A percentile compares a stretch with the other conserved stretches of the same genome.
These are phyloP conservation scores for Morus bassanus DNA, from an alignment of 2,797 vertebrate genomes.

Conservation along the genomic window DNA sequence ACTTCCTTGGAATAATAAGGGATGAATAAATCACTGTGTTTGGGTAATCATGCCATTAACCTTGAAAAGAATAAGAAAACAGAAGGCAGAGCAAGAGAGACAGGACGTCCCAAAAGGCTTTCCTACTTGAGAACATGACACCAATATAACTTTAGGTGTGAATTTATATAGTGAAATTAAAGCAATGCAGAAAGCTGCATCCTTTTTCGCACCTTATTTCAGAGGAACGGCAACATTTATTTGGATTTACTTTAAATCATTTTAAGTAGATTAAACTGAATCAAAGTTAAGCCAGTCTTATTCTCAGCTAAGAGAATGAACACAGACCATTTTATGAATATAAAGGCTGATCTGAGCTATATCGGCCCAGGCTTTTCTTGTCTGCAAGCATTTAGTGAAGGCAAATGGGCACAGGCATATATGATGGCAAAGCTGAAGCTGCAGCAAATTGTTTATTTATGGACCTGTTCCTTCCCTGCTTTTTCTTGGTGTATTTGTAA, in stretches of 20 bases:
- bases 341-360: background rate
- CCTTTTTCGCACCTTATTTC: background rate
- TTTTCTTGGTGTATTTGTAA: background rate
- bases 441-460: background rate
- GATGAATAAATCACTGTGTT: conserved; percentile 56
- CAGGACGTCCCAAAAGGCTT: conserved; percentile 8
- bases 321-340: background rate
- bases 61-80: conserved; percentile 35
- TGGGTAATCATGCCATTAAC: conserved; percentile 7
- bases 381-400: background rate
- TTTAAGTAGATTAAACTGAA: background rate
- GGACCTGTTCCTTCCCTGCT: background rate
- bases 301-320: background rate
- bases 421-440: background rate
- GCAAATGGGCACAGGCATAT: background rate
- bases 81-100: background rate
- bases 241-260: background rate
- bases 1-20: conserved; percentile 58
- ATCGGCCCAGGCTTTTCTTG: background rate
- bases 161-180: background rate
- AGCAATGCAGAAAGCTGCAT: background rate
- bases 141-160: background rate
- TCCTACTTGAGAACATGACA: background rate
- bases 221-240: background rate
- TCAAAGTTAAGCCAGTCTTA: background rate